Conservation (phyloP, 2,797 vertebrate genomes). For the Fratercula arctica region DNA sequence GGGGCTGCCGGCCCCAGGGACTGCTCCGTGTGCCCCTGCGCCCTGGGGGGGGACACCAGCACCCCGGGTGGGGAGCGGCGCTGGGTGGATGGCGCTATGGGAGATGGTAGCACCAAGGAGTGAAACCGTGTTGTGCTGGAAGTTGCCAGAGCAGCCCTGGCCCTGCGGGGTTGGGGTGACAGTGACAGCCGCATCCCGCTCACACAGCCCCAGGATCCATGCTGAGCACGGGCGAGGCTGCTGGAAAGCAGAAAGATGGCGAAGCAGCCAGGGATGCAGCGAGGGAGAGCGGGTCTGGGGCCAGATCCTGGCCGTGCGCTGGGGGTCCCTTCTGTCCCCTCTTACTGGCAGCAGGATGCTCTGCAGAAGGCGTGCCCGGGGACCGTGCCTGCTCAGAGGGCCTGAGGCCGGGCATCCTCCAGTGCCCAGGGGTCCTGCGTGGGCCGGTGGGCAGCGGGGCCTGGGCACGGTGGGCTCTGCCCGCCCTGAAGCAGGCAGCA, state of each 20-base stretch:
- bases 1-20: not conserved
- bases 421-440: accelerated
- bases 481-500: not conserved
- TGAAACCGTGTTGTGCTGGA: accelerated
- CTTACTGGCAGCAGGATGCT: not conserved
- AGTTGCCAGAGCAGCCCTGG: not conserved
- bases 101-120: not conserved
- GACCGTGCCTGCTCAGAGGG: accelerated
- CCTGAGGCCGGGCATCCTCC: not conserved
- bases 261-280: accelerated
- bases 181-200: not conserved
- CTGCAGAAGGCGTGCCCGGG: not conserved
- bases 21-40: not conserved
- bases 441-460: not conserved
- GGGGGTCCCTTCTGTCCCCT: not conserved
- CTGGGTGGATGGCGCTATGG: accelerated
- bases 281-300: not conserved
- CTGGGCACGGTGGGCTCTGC: not conserved
- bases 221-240: not conserved
- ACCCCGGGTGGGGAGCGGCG: not conserved
- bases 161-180: accelerated
- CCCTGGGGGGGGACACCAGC: not conserved
- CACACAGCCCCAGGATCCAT: accelerated
- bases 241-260: not conserved
- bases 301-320: not conserved